Conservation (phyloP, 2,113 vertebrate genomes). For the Oncorhynchus keta region DNA sequence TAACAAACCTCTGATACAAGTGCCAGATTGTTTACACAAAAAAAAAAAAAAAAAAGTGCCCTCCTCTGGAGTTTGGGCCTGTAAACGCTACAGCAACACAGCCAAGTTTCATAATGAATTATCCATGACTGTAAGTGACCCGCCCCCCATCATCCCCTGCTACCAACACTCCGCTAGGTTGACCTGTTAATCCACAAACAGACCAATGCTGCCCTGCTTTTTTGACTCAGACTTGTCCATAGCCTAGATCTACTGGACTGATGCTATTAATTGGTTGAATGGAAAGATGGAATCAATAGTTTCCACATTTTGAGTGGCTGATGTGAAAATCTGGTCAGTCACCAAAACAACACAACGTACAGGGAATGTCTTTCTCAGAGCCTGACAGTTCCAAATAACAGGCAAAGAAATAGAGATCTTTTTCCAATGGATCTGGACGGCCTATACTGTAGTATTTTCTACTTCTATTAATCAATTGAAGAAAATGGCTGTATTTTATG, state of each 20-base stretch:
- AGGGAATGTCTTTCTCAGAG: neutral
- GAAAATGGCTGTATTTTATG: too few relatives aligned
- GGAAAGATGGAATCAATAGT: conserved; percentile 2
- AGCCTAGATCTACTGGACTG: neutral
- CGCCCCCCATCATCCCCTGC: neutral
- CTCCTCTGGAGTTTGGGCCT: too few relatives aligned
- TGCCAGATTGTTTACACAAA: too few relatives aligned
- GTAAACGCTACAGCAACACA: too few relatives aligned
- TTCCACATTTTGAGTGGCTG: conserved; percentile 2
- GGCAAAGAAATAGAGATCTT: neutral
- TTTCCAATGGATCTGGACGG: neutral
- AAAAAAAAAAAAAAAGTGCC: too few relatives aligned
- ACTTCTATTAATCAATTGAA: too few relatives aligned
- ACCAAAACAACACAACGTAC: neutral
- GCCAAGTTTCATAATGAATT: too few relatives aligned
- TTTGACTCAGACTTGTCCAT: neutral
- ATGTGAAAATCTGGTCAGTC: neutral
- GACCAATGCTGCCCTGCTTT: neutral
- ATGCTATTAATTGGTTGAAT: neutral
- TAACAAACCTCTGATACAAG: too few relatives aligned
- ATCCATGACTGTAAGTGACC: too few relatives aligned
- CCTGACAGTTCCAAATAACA: neutral
- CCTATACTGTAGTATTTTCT: too few relatives aligned
- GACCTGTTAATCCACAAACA: neutral
- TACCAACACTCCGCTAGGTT: neutral